A percentile compares a stretch with the other conserved stretches of the same genome.
These are phyloP conservation scores for Griposia aprilina DNA, from an alignment of 2,888 invertebrate species.

Conservation along the genomic window DNA sequence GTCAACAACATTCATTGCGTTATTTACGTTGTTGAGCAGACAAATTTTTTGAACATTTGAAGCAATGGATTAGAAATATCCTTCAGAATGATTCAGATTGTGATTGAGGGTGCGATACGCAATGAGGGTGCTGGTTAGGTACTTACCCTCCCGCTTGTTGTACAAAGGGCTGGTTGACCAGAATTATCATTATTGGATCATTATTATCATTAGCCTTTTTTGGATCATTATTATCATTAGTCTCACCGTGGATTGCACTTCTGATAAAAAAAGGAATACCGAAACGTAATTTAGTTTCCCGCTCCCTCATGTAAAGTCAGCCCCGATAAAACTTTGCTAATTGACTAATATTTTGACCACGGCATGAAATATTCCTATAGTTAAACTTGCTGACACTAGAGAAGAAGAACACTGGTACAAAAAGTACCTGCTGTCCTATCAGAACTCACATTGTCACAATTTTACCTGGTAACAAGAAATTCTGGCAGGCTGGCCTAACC, in stretches of 20 bases:
- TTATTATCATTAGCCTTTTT: neutral
- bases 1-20: too few species aligned
- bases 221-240: neutral
- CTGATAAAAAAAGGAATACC: neutral
- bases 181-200: neutral
- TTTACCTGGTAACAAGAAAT: neutral
- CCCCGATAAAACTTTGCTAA: neutral
- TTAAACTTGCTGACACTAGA: neutral
- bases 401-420: neutral
- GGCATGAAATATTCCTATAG: neutral
- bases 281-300: neutral
- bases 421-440: neutral
- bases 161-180: too few species aligned
- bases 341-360: neutral
- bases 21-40: too few species aligned
- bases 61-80: too few species aligned
- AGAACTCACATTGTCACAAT: neutral
- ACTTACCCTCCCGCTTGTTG: conserved; percentile 16
- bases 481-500: neutral
- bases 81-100: too few species aligned
- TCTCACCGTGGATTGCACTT: neutral
- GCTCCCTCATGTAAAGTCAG: neutral
- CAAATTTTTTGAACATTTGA: too few species aligned
- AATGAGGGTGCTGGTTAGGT: neutral
- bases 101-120: too few species aligned